Evolutionary conservation across 2,797 vertebrate species (phyloP), one percentile per base, ranked within the genome.

Genomic region (Myotis vivesi): DNA sequence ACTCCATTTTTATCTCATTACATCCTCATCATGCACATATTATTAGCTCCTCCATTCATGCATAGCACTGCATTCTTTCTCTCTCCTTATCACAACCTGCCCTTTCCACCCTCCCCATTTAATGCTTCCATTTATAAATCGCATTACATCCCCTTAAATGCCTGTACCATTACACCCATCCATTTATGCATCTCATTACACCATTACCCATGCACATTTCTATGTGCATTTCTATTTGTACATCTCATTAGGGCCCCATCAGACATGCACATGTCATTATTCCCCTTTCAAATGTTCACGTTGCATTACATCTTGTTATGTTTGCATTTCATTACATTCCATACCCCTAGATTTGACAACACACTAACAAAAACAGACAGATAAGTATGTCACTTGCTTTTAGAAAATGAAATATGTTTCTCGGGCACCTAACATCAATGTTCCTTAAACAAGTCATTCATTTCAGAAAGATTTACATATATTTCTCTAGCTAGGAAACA

Each of bases 121-220:
- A 93, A 89, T 89, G 73, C 64, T 83, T 90, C 91, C 89, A 79
- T 93, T 96, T 96, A 57, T 91, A 95, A 87, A 95, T 82, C 84
- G 22, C 83, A 97, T 89, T 72, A 66, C 20, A 23, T 36, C n/a
- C 76, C 85, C 25, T 44, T 3, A 69, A 49, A 38, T 44, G 90
- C 38, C 87, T 94, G 64, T 57, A 71, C 85, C 83, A 64, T 84
- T 81, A 72, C 84, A 20, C 81, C 77, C 85, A 69, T 71, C 82
- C 89, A 93, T 89, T 94, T 95, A 66, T 90, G 85, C 92, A 84
- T 95, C 90, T 97, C 81, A 73, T 95, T 95, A 72, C 46, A 64
- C 92, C 83, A 19, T n/a, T 66, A 46, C 44, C 36, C 46, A 9
- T 41, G 82, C 91, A 66, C 53, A 64, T 83, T 76, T 86, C 76